Conservation (phyloP, 2,888 invertebrate species). For the Drosophila mimica region DNA sequence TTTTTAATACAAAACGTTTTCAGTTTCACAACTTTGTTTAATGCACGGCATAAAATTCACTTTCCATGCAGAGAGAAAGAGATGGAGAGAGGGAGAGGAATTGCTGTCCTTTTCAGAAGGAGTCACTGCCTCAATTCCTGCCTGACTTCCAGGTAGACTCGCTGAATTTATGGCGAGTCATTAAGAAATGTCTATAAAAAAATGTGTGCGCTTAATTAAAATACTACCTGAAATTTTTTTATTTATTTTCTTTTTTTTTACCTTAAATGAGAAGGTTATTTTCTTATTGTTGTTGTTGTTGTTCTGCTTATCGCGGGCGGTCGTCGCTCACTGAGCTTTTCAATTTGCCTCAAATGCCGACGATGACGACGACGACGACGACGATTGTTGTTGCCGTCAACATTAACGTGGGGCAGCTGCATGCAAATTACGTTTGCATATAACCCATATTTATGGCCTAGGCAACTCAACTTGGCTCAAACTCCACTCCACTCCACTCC, state of each 20-base stretch:
- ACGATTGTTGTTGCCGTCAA: neutral
- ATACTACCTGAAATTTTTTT: constrained; percentile 37
- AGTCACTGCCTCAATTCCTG: neutral
- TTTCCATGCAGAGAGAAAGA: constrained; percentile 27
- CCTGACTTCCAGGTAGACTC: constrained; percentile 31
- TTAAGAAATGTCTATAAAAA: constrained; percentile 76
- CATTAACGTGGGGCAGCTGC: constrained; percentile 27
- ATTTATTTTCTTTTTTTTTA: neutral
- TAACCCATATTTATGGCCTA: constrained; percentile 68
- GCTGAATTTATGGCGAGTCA: constrained; percentile 66
- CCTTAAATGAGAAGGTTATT: constrained; percentile 27
- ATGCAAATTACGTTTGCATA: constrained; percentile 61
- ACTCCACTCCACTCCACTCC: neutral
- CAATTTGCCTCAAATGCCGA: constrained; percentile 64
- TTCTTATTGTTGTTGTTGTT: constrained; percentile 14
- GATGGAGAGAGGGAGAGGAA: neutral
- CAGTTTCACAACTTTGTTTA: constrained; percentile 74
- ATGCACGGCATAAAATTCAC: constrained; percentile 74
- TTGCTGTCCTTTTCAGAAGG: neutral
- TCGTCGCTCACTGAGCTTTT: constrained; percentile 59
- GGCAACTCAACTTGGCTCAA: constrained; percentile 16
- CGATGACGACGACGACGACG: neutral
- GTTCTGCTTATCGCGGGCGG: constrained; percentile 36
- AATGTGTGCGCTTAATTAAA: constrained; percentile 70
- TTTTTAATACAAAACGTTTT: constrained; percentile 61